phyloP scores from a whole-genome alignment of 2,888 invertebrate genomes.

The Urechis unicinctus region DNA sequence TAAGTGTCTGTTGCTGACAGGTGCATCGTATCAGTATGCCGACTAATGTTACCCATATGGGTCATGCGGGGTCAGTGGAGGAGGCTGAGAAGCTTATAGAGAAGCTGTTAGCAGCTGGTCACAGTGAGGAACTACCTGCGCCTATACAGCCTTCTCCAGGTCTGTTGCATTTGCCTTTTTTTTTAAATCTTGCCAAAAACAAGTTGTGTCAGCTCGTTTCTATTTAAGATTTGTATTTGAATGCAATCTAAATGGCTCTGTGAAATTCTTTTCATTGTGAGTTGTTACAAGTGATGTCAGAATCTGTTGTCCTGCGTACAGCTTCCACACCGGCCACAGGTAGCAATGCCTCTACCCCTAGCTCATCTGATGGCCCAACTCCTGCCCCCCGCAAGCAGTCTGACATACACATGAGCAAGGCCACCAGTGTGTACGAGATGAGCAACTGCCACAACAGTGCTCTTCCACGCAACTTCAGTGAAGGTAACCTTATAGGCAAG shows the following conservation, averaged over 20 bases:
- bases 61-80: slow-evolving; percentile 38
- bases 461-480: background rate
- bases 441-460: background rate
- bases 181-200: background rate
- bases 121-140: slow-evolving; percentile 22
- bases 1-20: too few species aligned
- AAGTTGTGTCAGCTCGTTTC: too few species aligned
- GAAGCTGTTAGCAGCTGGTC: slow-evolving; percentile 27
- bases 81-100: slow-evolving; percentile 45
- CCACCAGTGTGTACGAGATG: background rate
- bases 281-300: too few species aligned
- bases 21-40: slow-evolving; percentile 38
- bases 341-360: slow-evolving; percentile 1
- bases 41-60: slow-evolving; percentile 42
- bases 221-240: too few species aligned
- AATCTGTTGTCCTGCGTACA: too few species aligned
- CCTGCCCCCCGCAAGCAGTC: background rate
- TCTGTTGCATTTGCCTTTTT: too few species aligned
- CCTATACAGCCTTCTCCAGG: slow-evolving; percentile 22
- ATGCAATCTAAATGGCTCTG: too few species aligned
- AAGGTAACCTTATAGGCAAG: background rate
- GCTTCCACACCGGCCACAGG: slow-evolving; percentile 22
- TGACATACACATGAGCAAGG: background rate
- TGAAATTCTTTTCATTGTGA: too few species aligned
- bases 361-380: background rate